phyloP scores from a whole-genome alignment of 2,888 invertebrate species.

The Liopterus haemorrhoidalis region DNA sequence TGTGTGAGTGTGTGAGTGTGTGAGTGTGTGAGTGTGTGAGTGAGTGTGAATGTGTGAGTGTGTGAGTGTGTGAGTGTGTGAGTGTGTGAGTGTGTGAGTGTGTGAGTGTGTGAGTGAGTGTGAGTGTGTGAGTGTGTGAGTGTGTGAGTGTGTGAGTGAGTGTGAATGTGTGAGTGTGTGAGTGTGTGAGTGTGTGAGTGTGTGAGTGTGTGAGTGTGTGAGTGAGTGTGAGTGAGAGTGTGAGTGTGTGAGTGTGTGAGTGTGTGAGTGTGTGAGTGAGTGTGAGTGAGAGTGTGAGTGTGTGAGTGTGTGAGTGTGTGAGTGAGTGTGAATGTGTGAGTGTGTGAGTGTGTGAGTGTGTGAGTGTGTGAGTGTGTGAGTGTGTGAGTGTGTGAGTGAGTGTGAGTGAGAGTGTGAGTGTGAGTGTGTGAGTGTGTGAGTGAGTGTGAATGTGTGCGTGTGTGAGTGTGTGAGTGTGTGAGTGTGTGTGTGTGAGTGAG shows the following conservation, averaged over 20 bases:
- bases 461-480: conserved; percentile 4
- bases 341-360: conserved; percentile 15
- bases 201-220: conserved; percentile 7
- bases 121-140: conserved; percentile 1
- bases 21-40: too few relatives aligned
- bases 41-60: too few relatives aligned
- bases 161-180: conserved; percentile 5
- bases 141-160: conserved; percentile 1
- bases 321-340: conserved; percentile 21
- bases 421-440: conserved; percentile 18
- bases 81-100: conserved; percentile 8
- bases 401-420: conserved; percentile 19
- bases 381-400: conserved; percentile 20
- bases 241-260: conserved; percentile 20
- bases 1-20: too few relatives aligned
- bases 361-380: conserved; percentile 1
- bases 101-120: conserved; percentile 3
- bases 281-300: conserved; percentile 22
- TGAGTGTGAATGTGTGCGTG: conserved; percentile 3
- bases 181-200: conserved; percentile 7
- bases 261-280: conserved; percentile 17
- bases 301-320: conserved; percentile 20
- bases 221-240: conserved; percentile 5
- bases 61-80: too few relatives aligned
- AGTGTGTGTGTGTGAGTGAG: conserved; percentile 20